phyloP scores from a whole-genome alignment of 2,797 vertebrate species.

The Prunella strophiata region DNA sequence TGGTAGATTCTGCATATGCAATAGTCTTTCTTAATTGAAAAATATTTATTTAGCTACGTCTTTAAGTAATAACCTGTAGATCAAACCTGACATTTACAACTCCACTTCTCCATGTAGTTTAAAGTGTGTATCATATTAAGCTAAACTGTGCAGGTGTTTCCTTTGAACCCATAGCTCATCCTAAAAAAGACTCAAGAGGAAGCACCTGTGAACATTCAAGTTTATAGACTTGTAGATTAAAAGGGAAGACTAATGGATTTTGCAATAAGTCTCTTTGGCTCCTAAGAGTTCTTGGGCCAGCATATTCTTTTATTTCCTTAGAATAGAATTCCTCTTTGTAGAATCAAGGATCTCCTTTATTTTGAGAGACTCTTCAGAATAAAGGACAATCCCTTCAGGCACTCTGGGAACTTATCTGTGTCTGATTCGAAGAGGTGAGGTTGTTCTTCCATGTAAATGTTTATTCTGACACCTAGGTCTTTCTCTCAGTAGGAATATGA shows the following conservation, averaged over 20 bases:
- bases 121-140: neutral
- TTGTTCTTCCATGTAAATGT: neutral
- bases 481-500: neutral
- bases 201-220: conserved; percentile 31
- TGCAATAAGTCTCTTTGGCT: neutral
- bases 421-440: neutral
- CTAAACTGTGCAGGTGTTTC: conserved; percentile 56
- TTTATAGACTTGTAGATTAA: neutral
- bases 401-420: neutral
- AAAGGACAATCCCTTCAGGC: neutral
- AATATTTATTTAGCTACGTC: neutral
- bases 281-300: neutral
- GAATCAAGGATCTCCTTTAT: neutral
- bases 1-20: neutral
- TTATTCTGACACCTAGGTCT: neutral
- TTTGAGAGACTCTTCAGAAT: neutral
- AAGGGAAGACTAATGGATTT: conserved; percentile 20
- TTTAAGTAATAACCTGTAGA: neutral
- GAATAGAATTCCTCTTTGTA: neutral
- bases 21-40: neutral
- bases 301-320: neutral
- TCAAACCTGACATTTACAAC: neutral
- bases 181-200: conserved; percentile 55
- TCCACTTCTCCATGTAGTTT: conserved; percentile 1
- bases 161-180: conserved; percentile 45